Evolutionary conservation across 2,113 vertebrate species (phyloP), one percentile per base, ranked within the genome.

Genomic region (Psilopogon haemacephalus): DNA sequence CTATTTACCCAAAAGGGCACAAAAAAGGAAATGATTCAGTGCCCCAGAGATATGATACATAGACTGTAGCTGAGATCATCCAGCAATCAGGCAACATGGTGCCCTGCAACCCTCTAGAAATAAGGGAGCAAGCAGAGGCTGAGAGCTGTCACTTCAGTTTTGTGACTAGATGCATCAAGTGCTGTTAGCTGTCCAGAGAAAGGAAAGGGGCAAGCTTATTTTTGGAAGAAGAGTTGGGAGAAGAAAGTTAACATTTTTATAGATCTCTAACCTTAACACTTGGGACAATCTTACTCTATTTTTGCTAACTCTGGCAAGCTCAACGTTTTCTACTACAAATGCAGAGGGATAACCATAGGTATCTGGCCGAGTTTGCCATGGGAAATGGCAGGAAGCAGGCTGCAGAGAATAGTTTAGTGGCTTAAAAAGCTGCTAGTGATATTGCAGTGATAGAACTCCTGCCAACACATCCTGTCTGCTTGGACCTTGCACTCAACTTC

Each of bases 261-360:
- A 42, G 16, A 55, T 56, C 15, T 64, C 38, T 69, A 69, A 60
- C 62, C 37, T 76, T 85, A 76, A 79, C 12, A 72, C 11, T 72
- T 32, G 38, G 21, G 59, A 63, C 21, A 83, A 15, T 28, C 15
- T 73, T 82, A 50, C 42, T 87, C 44, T 40, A 40, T 13, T 44
- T 16, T 50, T 50, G 48, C 23, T 50, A 50, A 50, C 48, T 50
- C 23, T 24, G 23, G 48, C 48, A 50, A 50, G 23, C 24, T 23
- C 23, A 50, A 50, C 23, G 23, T 12, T 50, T 50, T 50, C 48
- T 50, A 26, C 24, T 26, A 18, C 48, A 50, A 50, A 50, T 50
- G 99, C 99, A 99, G 98, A 99, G 99, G 69, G 99, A 99, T 94
- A 99, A 99, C 98, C 98, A 99, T 98, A 98, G 99, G 98, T 99